These are phyloP conservation scores for Chrysaora quinquecirrha DNA, from an alignment of 30 jellyfish, hydroid and myxozoan genomes.

Conservation along the genomic window DNA sequence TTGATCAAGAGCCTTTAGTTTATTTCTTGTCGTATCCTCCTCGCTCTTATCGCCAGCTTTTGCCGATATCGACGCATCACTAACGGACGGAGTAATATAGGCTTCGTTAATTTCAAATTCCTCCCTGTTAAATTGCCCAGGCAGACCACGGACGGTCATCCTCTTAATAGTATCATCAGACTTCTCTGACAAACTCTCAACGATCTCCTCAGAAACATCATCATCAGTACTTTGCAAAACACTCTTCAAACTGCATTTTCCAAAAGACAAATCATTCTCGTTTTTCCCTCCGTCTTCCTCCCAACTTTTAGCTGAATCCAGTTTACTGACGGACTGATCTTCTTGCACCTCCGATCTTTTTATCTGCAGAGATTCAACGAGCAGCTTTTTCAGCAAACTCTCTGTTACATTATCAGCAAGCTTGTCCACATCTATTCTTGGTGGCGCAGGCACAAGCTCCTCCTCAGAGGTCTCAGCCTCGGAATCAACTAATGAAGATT, in stretches of 20 bases:
- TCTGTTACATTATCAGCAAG: constrained; percentile 88
- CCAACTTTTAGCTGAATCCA: neutral
- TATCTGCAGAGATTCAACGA: constrained; percentile 59
- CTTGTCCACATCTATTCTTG: constrained; percentile 57
- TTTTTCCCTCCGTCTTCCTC: neutral
- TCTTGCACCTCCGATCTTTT: neutral
- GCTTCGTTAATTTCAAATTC: constrained; percentile 61
- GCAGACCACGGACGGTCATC: constrained; percentile 40
- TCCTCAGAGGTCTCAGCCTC: constrained; percentile 64
- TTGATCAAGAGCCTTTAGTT: constrained; percentile 2
- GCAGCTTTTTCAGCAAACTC: constrained; percentile 58
- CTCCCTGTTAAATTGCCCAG: constrained; percentile 27
- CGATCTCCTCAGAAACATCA: constrained; percentile 33
- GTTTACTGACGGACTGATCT: neutral
- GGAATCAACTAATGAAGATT: constrained; percentile 39
- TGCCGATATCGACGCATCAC: neutral
- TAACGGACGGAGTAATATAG: constrained; percentile 52
- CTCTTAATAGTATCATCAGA: constrained; percentile 49
- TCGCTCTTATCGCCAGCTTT: neutral
- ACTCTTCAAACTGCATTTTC: neutral
- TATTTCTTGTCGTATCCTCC: neutral
- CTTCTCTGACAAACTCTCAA: constrained; percentile 41
- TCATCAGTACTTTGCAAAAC: neutral
- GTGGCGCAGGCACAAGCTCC: constrained; percentile 64
- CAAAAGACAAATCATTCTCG: neutral